Base-by-base conservation (phyloP, 2,113 vertebrate genomes). In the Hippocampus comes region DNA sequence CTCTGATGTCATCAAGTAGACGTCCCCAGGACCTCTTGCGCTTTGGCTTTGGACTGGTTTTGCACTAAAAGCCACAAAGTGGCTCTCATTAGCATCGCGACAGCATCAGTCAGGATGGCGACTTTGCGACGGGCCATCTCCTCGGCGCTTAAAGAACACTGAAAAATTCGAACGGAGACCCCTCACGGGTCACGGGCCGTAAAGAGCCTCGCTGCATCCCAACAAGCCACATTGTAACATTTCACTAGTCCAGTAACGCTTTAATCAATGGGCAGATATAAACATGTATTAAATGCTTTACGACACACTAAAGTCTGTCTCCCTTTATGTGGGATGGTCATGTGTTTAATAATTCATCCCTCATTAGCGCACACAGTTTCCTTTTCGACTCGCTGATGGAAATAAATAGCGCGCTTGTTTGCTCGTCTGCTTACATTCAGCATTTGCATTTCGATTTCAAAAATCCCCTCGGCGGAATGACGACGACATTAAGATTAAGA, bases 211-310 rank as follows among this genome's bases (percentile, higher is more conserved):
- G n/a, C n/a, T 4, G 12, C 42, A 48, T 66, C 21, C 64, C 64
- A 66, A 66, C 64, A 25, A 66, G 42, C 64, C 41, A 25, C 63
- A 2, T 12, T 12, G 63, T 65, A 65, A 65, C 63, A 65, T 65
- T 48, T 66, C 42, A 48, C 64, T 48, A 8, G n/a, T 48, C 42
- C 42, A 27, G 42, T 48, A 25, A 66, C 64, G 23, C 64, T 65
- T 25, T 43, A 65, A 43, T 65, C 63, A 43, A 46, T 65, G 63
- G 12, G 10, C 9, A 11, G 38, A 14, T 65, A 65, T 65, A 41
- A 66, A 48, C 42, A 27, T 43, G 64, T 27, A 66, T 48, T 46
- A 66, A 66, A 66, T 46, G n/a, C 42, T 66, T 66, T 66, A 48
- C 64, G 43, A 46, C 64, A 17, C 42, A 66, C 64, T 48, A 66